Percentiles rank a stretch among this genome's conserved stretches.
phyloP scores from a whole-genome alignment of 2,888 invertebrate genomes.

The Thelaira solivaga region DNA sequence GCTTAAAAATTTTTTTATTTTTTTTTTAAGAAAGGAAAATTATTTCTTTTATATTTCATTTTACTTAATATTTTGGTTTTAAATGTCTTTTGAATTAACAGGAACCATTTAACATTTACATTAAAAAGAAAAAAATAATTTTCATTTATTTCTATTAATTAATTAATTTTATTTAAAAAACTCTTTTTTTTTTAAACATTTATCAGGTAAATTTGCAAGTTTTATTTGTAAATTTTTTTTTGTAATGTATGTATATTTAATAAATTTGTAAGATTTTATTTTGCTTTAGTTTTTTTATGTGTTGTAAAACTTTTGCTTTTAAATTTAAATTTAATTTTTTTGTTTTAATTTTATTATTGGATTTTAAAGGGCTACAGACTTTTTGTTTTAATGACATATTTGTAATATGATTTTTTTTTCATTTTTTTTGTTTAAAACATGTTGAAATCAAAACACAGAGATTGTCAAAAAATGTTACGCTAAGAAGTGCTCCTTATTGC shows the following conservation, averaged over 20 bases:
- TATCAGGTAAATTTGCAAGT: slow-evolving; percentile 49
- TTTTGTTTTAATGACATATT: slow-evolving; percentile 2
- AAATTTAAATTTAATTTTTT: not conserved
- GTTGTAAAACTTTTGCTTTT: slow-evolving; percentile 5
- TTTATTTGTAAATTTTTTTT: not conserved
- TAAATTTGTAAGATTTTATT: slow-evolving; percentile 15
- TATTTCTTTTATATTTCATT: slow-evolving; percentile 49
- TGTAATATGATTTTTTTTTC: not conserved
- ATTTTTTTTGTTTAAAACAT: not conserved
- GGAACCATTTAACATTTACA: slow-evolving; percentile 51
- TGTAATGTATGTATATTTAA: not conserved
- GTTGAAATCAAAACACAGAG: slow-evolving; percentile 42
- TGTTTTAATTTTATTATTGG: slow-evolving; percentile 24
- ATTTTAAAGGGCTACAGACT: slow-evolving; percentile 56
- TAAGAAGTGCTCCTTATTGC: slow-evolving; percentile 16
- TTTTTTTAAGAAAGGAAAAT: slow-evolving; percentile 6
- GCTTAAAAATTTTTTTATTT: slow-evolving; percentile 43
- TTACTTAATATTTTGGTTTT: slow-evolving; percentile 13
- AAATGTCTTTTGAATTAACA: slow-evolving; percentile 47
- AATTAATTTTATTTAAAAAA: slow-evolving; percentile 29
- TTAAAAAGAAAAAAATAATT: slow-evolving; percentile 7
- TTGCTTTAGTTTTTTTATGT: slow-evolving; percentile 5
- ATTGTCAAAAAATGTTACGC: slow-evolving; percentile 44
- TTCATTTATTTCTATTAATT: slow-evolving; percentile 18
- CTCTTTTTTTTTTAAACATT: slow-evolving; percentile 54